phyloP scores from a whole-genome alignment of 2,888 invertebrate species.

The Agrochola lychnidis region DNA sequence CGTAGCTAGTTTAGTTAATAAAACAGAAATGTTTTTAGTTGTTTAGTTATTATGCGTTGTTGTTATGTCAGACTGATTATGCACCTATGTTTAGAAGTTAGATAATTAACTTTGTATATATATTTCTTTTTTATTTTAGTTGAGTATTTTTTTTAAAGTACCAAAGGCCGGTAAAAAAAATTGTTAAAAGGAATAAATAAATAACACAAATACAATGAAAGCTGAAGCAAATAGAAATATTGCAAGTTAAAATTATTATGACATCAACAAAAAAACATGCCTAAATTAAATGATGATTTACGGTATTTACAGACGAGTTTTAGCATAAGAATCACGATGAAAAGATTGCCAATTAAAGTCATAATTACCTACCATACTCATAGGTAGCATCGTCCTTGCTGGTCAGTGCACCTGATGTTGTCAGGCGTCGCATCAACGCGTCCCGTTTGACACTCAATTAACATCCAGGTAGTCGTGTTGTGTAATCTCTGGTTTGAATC shows the following conservation, averaged over 20 bases:
- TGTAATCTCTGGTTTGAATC: slow-evolving; percentile 4
- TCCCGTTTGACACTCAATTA: slow-evolving; percentile 19
- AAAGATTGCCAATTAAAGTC: background rate
- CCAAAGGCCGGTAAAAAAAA: no score
- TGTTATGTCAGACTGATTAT: background rate
- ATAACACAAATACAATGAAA: background rate
- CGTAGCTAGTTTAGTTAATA: background rate
- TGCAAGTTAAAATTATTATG: background rate
- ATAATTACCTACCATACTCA: background rate
- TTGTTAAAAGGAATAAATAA: no score
- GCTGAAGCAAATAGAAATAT: background rate
- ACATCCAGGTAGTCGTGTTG: background rate
- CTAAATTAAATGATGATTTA: background rate
- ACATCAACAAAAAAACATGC: background rate
- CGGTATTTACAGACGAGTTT: background rate
- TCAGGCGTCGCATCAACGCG: background rate
- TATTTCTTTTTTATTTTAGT: background rate
- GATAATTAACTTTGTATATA: background rate
- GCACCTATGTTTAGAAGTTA: background rate
- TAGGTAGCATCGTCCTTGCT: background rate
- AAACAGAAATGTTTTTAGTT: background rate
- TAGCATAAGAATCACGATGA: background rate
- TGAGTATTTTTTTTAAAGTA: background rate
- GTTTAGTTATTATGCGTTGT: background rate
- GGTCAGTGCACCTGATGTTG: background rate